A percentile compares a stretch with the other conserved stretches of the same genome.
Evolutionary conservation across 2,797 vertebrate species (phyloP).

Genomic region (Poeciliopsis presidionis): DNA sequence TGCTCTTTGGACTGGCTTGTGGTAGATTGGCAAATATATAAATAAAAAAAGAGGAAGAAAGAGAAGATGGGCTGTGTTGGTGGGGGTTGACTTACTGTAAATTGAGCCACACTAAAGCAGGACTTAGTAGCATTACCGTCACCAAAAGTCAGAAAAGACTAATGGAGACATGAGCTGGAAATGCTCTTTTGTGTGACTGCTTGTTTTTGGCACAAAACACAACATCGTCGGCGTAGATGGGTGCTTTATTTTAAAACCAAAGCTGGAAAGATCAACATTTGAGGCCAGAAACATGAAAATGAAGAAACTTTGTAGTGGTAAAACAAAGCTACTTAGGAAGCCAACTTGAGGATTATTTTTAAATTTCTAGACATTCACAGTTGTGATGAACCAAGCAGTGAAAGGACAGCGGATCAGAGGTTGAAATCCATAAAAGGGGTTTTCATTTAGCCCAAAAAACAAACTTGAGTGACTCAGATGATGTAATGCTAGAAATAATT

Average conservation of each 20-base stretch:
- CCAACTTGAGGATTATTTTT: neutral
- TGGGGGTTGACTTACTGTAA: conserved; percentile 60
- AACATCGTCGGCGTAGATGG: neutral
- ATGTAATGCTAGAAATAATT: no score
- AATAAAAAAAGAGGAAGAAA: conserved; percentile 9
- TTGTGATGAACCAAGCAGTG: no score
- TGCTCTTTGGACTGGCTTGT: conserved; percentile 68
- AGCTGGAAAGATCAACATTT: neutral
- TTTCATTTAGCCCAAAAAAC: no score
- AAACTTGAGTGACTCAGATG: no score
- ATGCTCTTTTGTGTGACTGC: neutral
- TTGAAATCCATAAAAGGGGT: no score
- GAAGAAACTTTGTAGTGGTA: neutral
- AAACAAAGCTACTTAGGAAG: neutral
- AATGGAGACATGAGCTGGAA: conserved; percentile 5
- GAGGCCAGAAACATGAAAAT: neutral
- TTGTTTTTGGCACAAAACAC: conserved; percentile 2
- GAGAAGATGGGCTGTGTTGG: conserved; percentile 38
- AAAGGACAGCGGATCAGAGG: no score
- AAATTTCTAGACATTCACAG: neutral
- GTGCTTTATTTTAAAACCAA: neutral
- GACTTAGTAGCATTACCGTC: conserved; percentile 3
- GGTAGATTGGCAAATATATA: conserved; percentile 52
- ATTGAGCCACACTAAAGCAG: conserved; percentile 45
- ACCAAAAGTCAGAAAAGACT: conserved; percentile 9